Evolutionary conservation across 2,888 invertebrate genomes (phyloP), one percentile per base, ranked within the genome.

Genomic region (Papilio elwesi): DNA sequence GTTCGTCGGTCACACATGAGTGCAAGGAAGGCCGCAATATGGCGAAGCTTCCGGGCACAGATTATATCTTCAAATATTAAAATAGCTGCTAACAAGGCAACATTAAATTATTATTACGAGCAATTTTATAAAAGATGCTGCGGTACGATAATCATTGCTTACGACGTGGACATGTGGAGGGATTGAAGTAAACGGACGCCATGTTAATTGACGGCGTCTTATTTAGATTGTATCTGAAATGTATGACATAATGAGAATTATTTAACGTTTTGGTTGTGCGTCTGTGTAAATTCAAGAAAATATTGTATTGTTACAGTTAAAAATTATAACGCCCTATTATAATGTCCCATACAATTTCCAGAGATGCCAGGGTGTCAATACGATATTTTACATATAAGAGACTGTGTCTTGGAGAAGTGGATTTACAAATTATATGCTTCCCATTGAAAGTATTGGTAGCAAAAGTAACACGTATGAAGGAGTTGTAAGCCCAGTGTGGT

Each of bases 1-100:
- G 15, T 26, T 11, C n/a, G 74, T 72, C 75, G 72, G 73, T 77
- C 73, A 78, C 75, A 77, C 76, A 73, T 74, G 70, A 63, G 59
- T 52, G 55, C 36, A 12, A 6, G 59, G 26, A 64, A 71, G 67
- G 71, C 11, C 52, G 43, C 67, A 9, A 70, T 55, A 66, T 67
- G 70, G 62, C 69, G 65, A n/a, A 26, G 16, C 71, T 71, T 71
- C 71, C 71, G 67, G 51, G 53, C 59, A 47, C 62, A 71, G 67
- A 67, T 67, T 43, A 67, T 8, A 62, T 67, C 59, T 52, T 38
- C 10, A 67, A 57, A 66, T 66, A 64, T 52, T 49, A 57, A 66
- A 66, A 71, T 47, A 49, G 66, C 57, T 15, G 49, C 70, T 57
- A 71, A 66, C 62, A 59, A 71, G 67, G 63, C 63, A 43, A 53